Evolutionary conservation across 1,140 invertebrate species (phyloP).

Genomic region (Belonocnema kinseyi): DNA sequence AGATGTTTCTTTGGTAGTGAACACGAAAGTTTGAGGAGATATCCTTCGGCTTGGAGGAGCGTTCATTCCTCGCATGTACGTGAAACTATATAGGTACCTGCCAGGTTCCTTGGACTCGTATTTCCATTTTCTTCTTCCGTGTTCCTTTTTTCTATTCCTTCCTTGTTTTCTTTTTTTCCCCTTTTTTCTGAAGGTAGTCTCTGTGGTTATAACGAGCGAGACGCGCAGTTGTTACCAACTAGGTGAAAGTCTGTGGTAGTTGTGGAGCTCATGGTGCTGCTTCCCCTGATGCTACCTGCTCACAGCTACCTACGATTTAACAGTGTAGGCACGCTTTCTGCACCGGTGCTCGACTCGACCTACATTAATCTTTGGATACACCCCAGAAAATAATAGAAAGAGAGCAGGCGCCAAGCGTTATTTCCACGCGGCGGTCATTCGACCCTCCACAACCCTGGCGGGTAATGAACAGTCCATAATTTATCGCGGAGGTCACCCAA

Average conservation of each 20-base stretch:
- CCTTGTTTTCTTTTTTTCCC: neutral
- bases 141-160: neutral
- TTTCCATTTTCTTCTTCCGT: neutral
- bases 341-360: conserved; percentile 41
- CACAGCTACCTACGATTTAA: conserved; percentile 38
- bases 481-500: neutral
- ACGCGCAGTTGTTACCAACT: conserved; percentile 39
- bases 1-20: no score
- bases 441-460: neutral
- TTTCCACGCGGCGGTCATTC: neutral
- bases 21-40: no score
- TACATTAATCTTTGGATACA: conserved; percentile 41
- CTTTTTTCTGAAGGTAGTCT: neutral
- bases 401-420: conserved; percentile 18
- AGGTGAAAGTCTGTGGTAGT: conserved; percentile 6
- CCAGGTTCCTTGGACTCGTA: no score
- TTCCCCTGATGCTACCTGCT: conserved; percentile 9
- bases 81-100: no score
- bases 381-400: conserved; percentile 34
- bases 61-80: no score
- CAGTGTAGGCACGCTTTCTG: conserved; percentile 39
- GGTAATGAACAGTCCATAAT: conserved; percentile 28
- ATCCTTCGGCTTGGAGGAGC: no score
- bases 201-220: conserved; percentile 45
- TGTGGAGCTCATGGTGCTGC: conserved; percentile 1